These are phyloP conservation scores for Drosophila willistoni DNA, from an alignment of 1,140 invertebrate species.

Conservation along the genomic window DNA sequence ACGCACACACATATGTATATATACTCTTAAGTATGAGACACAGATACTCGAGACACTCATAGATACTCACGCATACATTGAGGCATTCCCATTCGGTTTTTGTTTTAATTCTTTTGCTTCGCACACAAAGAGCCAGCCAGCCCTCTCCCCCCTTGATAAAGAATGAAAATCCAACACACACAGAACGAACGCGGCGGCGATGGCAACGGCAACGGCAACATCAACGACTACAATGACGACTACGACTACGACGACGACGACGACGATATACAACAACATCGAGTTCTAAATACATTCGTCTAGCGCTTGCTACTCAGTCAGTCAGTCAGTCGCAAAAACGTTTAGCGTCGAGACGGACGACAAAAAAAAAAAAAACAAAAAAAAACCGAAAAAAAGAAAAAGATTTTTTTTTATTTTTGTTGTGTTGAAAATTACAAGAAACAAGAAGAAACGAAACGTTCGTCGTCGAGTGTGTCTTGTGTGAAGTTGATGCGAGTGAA, in stretches of 20 bases:
- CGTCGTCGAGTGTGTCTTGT: slow-evolving; percentile 47
- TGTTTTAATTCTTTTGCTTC: slow-evolving; percentile 82
- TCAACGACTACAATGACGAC: too few species aligned
- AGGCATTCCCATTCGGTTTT: slow-evolving; percentile 46
- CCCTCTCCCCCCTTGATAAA: slow-evolving; percentile 56
- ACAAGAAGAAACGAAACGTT: slow-evolving; percentile 36
- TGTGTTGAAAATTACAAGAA: slow-evolving; percentile 23
- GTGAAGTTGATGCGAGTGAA: slow-evolving; percentile 70
- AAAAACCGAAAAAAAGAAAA: slow-evolving; percentile 6
- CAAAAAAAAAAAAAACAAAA: slow-evolving; percentile 33
- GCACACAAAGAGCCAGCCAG: slow-evolving; percentile 30
- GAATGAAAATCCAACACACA: slow-evolving; percentile 59
- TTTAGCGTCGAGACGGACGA: slow-evolving; percentile 73
- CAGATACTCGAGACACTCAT: slow-evolving; percentile 41
- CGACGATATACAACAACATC: not conserved
- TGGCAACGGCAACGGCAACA: not conserved
- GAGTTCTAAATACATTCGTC: slow-evolving; percentile 82
- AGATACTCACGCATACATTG: slow-evolving; percentile 12
- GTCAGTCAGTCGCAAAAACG: slow-evolving; percentile 76
- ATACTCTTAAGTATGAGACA: slow-evolving; percentile 25
- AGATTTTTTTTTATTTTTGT: not conserved
- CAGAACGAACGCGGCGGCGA: slow-evolving; percentile 4
- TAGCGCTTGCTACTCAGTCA: slow-evolving; percentile 66
- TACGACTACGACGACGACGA: too few species aligned
- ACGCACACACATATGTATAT: not conserved